Conservation (phyloP, 2,797 vertebrate genomes). For the Platalea minor region DNA sequence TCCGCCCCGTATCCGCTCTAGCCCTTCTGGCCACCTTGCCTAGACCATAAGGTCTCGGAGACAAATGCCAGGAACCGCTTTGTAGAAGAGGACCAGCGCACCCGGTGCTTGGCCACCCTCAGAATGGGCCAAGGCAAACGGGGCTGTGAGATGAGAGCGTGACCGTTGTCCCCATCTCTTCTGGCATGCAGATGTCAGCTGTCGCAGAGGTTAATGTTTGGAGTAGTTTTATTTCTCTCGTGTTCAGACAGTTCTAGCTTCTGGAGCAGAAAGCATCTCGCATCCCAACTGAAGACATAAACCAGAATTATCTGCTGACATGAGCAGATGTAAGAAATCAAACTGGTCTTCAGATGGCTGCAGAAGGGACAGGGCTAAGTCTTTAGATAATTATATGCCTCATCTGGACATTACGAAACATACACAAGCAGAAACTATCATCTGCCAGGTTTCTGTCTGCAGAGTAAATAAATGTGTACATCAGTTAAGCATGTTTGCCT, state of each 20-base stretch:
- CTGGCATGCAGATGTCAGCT: fast-evolving
- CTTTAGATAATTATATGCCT: background rate
- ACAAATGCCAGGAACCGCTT: background rate
- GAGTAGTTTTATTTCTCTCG: background rate
- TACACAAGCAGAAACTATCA: fast-evolving
- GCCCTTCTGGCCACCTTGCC: background rate
- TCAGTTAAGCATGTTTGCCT: fast-evolving
- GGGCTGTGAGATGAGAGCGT: background rate
- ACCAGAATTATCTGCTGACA: background rate
- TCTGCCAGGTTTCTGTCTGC: background rate
- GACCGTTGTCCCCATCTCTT: background rate
- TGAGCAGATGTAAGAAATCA: background rate
- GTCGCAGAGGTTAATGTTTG: background rate
- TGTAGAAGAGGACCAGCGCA: background rate
- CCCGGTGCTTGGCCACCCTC: fast-evolving
- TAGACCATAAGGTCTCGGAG: fast-evolving
- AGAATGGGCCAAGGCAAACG: fast-evolving
- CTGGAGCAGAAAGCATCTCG: background rate
- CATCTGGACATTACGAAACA: background rate
- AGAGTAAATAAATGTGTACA: background rate
- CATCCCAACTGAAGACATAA: background rate
- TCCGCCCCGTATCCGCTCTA: fast-evolving
- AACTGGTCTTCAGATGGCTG: fast-evolving
- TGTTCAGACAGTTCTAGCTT: background rate
- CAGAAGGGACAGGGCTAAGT: background rate